These are phyloP conservation scores for Philereme transversata DNA, from an alignment of 2,888 invertebrate genomes.

Conservation along the genomic window DNA sequence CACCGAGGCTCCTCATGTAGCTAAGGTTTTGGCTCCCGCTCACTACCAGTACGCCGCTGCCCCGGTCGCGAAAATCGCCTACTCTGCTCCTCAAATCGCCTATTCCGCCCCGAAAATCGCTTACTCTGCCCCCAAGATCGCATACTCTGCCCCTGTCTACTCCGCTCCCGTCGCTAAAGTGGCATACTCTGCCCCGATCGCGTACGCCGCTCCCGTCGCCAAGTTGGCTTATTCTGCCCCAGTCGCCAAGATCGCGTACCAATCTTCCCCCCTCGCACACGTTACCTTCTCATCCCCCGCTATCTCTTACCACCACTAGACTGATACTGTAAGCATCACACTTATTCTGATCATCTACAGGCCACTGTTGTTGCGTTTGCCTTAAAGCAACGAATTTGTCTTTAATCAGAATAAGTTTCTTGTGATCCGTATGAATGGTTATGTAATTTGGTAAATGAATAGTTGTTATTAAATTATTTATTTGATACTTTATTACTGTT, in stretches of 20 bases:
- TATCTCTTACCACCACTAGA: constrained; percentile 72
- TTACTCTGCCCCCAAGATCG: constrained; percentile 29
- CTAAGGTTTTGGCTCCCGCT: constrained; percentile 48
- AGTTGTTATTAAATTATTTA: constrained; percentile 47
- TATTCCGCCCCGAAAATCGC: constrained; percentile 42
- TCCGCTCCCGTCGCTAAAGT: constrained; percentile 38
- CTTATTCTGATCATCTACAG: constrained; percentile 11
- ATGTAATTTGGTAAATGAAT: constrained; percentile 47
- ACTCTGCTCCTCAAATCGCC: constrained; percentile 40
- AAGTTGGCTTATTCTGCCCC: constrained; percentile 52
- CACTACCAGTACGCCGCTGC: constrained; percentile 41
- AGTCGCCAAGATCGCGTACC: constrained; percentile 44
- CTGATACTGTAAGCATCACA: constrained; percentile 6
- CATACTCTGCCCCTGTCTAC: constrained; percentile 35
- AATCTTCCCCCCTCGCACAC: constrained; percentile 53
- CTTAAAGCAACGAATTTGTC: not conserved
- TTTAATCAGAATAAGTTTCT: constrained; percentile 2
- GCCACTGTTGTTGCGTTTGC: not conserved
- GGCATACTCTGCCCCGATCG: constrained; percentile 37
- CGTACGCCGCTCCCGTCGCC: constrained; percentile 37
- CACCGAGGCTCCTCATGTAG: constrained; percentile 43
- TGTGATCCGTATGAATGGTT: constrained; percentile 28
- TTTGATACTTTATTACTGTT: constrained; percentile 18
- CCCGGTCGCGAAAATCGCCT: constrained; percentile 50
- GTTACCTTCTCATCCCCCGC: constrained; percentile 68